Evolutionary conservation across 2,888 invertebrate species (phyloP).

Genomic region (Pseudoips prasinana): DNA sequence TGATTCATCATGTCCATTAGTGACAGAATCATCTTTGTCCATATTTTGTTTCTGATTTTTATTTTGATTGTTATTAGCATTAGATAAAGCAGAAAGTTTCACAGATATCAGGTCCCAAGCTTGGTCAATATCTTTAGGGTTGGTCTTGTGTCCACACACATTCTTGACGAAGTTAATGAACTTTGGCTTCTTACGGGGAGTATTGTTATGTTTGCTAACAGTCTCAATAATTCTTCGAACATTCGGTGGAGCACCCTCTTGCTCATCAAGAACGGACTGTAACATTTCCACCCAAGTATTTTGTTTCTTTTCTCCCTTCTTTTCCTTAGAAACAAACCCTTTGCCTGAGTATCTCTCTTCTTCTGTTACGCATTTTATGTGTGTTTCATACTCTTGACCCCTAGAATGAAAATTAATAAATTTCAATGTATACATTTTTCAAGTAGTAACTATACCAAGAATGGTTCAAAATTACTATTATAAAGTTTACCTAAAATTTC

Average conservation of each 20-base stretch:
- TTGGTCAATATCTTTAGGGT: slow-evolving; percentile 81
- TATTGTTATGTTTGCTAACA: slow-evolving; percentile 88
- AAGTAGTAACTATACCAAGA: too few relatives aligned
- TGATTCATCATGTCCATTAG: slow-evolving; percentile 17
- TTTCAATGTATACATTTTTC: too few relatives aligned
- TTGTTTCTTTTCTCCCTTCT: slow-evolving; percentile 94
- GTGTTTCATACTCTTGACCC: slow-evolving; percentile 88
- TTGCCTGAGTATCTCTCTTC: slow-evolving; percentile 94
- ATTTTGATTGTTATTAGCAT: slow-evolving; percentile 47
- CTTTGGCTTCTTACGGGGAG: slow-evolving; percentile 92
- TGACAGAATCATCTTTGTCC: slow-evolving; percentile 17
- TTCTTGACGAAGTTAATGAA: slow-evolving; percentile 90
- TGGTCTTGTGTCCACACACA: slow-evolving; percentile 81
- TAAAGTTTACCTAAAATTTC: too few relatives aligned
- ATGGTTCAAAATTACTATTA: too few relatives aligned
- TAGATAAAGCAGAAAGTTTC: slow-evolving; percentile 76
- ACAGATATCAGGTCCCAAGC: slow-evolving; percentile 85
- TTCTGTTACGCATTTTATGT: slow-evolving; percentile 93
- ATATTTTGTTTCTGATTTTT: slow-evolving; percentile 35
- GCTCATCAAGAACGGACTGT: slow-evolving; percentile 83
- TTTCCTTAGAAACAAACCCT: slow-evolving; percentile 87
- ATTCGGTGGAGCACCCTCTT: slow-evolving; percentile 76
- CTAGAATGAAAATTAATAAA: slow-evolving; percentile 67
- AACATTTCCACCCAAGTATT: slow-evolving; percentile 90
- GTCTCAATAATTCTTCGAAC: slow-evolving; percentile 84